These are phyloP conservation scores for Zosterops hypoxanthus DNA, from an alignment of 2,113 vertebrate species.

Conservation along the genomic window DNA sequence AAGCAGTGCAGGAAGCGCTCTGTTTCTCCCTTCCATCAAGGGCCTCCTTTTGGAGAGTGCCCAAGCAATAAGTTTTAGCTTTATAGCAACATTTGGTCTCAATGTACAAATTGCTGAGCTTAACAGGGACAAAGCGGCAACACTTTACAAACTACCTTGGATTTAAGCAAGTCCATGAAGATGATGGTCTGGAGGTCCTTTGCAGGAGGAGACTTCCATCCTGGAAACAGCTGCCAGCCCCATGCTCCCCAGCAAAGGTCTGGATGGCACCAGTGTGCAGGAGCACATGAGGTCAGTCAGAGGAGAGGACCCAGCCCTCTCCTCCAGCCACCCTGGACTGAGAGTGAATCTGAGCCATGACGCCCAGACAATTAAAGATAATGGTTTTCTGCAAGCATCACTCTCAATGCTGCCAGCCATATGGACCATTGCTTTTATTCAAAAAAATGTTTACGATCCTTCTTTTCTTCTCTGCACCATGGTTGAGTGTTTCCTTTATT, in stretches of 20 bases:
- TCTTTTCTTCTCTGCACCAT: neutral
- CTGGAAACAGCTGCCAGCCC: neutral
- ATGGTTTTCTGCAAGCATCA: neutral
- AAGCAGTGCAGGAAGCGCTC: neutral
- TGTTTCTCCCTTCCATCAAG: neutral
- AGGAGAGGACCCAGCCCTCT: neutral
- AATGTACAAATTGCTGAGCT: neutral
- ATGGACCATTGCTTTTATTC: neutral
- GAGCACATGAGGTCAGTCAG: neutral
- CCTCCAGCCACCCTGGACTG: neutral
- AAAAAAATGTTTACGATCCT: neutral
- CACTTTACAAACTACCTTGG: neutral
- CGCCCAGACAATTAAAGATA: neutral
- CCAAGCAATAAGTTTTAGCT: neutral
- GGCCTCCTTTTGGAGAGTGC: neutral
- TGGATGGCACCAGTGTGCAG: neutral
- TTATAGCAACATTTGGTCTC: neutral
- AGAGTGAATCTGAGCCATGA: neutral
- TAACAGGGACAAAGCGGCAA: neutral
- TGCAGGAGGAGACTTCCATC: neutral
- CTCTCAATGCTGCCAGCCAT: neutral
- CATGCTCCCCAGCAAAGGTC: fast-evolving
- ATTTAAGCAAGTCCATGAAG: neutral
- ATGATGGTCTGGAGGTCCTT: neutral
- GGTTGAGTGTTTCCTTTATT: neutral